Evolutionary conservation across 2,113 vertebrate genomes (phyloP).

Genomic region (Beaufortia kweichowensis): DNA sequence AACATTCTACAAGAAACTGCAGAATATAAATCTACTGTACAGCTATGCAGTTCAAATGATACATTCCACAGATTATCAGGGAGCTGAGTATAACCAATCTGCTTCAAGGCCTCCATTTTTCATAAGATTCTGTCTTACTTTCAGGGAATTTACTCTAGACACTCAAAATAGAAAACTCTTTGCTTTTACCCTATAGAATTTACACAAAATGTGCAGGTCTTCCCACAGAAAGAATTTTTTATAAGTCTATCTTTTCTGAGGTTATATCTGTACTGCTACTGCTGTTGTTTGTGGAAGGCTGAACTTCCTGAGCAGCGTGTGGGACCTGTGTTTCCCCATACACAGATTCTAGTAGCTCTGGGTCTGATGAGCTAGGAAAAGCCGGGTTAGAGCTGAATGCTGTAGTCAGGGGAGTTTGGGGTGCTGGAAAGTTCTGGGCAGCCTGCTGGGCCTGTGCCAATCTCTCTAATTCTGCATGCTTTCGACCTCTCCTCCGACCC

Average conservation of each 20-base stretch:
- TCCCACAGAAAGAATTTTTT: constrained; percentile 46
- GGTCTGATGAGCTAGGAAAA: constrained; percentile 62
- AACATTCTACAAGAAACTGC: not conserved
- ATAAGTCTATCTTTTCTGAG: constrained; percentile 81
- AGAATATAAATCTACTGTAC: not conserved
- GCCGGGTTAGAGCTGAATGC: constrained; percentile 7
- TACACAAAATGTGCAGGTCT: not conserved
- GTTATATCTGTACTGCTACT: constrained; percentile 63
- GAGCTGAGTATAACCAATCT: not conserved
- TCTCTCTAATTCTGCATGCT: constrained; percentile 74
- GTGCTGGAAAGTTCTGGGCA: constrained; percentile 36
- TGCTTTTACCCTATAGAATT: not conserved
- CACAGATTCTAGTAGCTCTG: constrained; percentile 84
- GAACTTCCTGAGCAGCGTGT: constrained; percentile 5
- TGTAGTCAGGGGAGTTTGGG: constrained; percentile 26
- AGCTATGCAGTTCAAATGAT: not conserved
- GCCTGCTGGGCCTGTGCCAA: constrained; percentile 66
- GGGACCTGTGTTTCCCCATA: constrained; percentile 73
- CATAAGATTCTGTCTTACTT: not conserved
- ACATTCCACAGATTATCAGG: not conserved
- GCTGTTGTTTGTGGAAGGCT: constrained; percentile 25
- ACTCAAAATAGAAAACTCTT: too few relatives aligned
- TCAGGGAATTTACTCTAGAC: too few relatives aligned
- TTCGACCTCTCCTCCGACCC: constrained; percentile 89
- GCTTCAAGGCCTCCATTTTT: not conserved